These are phyloP conservation scores for Nerophis lumbriciformis DNA, from an alignment of 2,113 vertebrate species.

Conservation along the genomic window DNA sequence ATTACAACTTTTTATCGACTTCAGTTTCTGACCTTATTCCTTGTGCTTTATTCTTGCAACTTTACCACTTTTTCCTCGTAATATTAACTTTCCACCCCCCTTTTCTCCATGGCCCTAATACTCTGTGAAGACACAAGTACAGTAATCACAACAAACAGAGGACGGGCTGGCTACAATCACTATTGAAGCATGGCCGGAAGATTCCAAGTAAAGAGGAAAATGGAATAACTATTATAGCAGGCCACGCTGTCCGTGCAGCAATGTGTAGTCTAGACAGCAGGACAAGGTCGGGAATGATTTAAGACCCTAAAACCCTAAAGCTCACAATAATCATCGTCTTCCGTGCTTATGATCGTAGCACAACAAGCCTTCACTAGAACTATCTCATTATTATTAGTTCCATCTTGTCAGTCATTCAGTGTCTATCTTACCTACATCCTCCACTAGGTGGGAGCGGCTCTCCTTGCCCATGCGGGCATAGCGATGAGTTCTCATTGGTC, in stretches of 20 bases:
- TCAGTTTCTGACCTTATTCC: too few species aligned
- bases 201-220: constrained; percentile 51
- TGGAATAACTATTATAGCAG: constrained; percentile 68
- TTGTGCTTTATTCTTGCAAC: background rate
- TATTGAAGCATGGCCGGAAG: constrained; percentile 39
- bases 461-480: constrained; percentile 66
- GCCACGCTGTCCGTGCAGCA: constrained; percentile 33
- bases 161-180: constrained; percentile 34
- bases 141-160: constrained; percentile 56
- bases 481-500: constrained; percentile 73
- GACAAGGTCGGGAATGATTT: constrained; percentile 28
- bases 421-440: constrained; percentile 74
- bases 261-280: constrained; percentile 37
- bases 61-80: background rate
- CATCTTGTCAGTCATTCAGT: background rate
- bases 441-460: constrained; percentile 60
- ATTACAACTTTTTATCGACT: background rate
- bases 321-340: constrained; percentile 32
- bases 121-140: constrained; percentile 5
- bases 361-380: background rate
- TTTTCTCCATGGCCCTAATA: background rate
- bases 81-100: background rate
- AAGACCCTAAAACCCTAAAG: constrained; percentile 44
- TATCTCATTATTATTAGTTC: background rate
- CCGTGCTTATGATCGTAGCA: background rate